A percentile compares a stretch with the other conserved stretches of the same genome.
phyloP scores from a whole-genome alignment of 2,888 invertebrate species.

The Nasonia oneida region DNA sequence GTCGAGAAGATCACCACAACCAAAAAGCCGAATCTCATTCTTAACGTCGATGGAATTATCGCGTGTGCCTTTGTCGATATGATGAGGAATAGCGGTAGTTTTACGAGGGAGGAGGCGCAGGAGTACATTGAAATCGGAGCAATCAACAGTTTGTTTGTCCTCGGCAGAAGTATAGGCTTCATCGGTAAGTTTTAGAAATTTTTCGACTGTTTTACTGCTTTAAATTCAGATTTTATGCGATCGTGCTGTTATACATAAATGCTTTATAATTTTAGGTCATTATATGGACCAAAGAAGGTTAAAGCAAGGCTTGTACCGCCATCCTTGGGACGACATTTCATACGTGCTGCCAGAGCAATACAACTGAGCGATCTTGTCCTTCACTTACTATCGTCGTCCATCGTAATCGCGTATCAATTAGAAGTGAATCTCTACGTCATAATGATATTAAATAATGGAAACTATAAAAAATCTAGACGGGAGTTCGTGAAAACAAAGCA shows the following conservation, averaged over 20 bases:
- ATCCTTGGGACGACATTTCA: conserved; percentile 99
- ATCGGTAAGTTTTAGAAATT: conserved; percentile 84
- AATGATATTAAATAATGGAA: conserved; percentile 53
- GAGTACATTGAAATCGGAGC: conserved; percentile 99
- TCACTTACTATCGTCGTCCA: conserved; percentile 63
- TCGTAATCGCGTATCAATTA: conserved; percentile 66
- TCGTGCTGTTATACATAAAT: background rate
- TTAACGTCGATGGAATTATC: conserved; percentile 99
- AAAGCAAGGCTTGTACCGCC: conserved; percentile 99
- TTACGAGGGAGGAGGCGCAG: conserved; percentile 98
- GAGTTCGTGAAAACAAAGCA: conserved; percentile 46
- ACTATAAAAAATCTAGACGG: conserved; percentile 44
- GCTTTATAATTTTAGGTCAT: conserved; percentile 84
- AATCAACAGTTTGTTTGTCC: conserved; percentile 98
- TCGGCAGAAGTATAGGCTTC: conserved; percentile 98
- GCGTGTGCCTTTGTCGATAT: conserved; percentile 98
- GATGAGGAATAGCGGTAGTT: conserved; percentile 95
- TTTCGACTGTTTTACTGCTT: background rate
- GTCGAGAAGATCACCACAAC: conserved; percentile 99
- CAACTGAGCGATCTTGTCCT: conserved; percentile 74
- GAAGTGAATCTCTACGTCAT: conserved; percentile 62
- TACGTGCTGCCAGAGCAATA: conserved; percentile 90
- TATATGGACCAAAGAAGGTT: conserved; percentile 99
- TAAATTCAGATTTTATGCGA: background rate
- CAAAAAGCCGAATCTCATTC: conserved; percentile 99